A percentile compares a stretch with the other conserved stretches of the same genome.
phyloP scores from a whole-genome alignment of 2,888 invertebrate species.

The Oligia latruncula region DNA sequence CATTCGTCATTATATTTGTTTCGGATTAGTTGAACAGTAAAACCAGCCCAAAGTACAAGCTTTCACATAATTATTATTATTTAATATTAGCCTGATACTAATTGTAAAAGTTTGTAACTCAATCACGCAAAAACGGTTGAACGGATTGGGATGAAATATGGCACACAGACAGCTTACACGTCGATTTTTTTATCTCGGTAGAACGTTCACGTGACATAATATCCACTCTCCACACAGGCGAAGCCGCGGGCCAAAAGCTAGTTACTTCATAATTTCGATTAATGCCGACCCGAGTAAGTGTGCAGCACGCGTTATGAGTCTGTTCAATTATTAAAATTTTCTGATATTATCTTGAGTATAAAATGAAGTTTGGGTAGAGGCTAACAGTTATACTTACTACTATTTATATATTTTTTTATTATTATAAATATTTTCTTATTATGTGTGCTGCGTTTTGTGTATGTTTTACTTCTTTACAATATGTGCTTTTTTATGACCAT shows the following conservation, averaged over 20 bases:
- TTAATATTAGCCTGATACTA: background rate
- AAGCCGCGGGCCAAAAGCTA: too few species aligned
- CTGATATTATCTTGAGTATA: constrained; percentile 4
- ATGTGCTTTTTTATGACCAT: constrained; percentile 2
- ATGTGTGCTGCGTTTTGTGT: constrained; percentile 13
- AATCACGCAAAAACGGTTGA: background rate
- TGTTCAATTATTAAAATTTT: constrained; percentile 35
- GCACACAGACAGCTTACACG: background rate
- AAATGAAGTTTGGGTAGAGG: constrained; percentile 1
- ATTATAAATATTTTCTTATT: constrained; percentile 1
- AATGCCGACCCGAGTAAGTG: background rate
- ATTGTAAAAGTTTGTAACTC: background rate
- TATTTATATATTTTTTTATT: constrained; percentile 1
- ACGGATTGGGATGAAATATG: background rate
- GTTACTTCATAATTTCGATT: background rate
- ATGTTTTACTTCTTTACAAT: constrained; percentile 7
- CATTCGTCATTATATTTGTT: background rate
- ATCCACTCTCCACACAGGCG: too few species aligned
- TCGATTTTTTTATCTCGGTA: background rate
- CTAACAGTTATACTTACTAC: constrained; percentile 3
- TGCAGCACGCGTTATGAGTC: background rate
- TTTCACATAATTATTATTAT: too few species aligned
- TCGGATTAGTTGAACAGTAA: background rate
- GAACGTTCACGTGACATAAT: too few species aligned
- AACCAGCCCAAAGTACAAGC: too few species aligned